Base-by-base conservation (phyloP, 2,888 invertebrate species). In the Erynnis tages region DNA sequence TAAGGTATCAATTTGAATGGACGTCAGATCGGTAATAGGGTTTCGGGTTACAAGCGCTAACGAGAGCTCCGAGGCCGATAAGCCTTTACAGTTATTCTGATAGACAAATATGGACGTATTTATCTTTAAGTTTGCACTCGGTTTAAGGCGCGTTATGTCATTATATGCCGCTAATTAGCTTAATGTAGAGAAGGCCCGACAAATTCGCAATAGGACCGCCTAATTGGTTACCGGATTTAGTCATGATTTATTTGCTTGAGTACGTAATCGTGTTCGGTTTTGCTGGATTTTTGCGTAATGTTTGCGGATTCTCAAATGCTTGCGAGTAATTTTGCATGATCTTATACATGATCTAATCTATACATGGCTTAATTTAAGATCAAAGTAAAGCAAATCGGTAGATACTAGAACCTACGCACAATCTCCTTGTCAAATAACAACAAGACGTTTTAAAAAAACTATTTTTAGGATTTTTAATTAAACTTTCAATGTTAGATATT, bases 51-150 rank as follows among this genome's bases (percentile, higher is more conserved):
- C 82, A 82, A 75, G 81, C 78, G 71, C 82, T 86, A 87, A 87
- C 85, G 86, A 88, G 86, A 71, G 76, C 73, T 69, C 72, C 73
- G 64, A 71, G 52, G 58, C 69, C 79, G 86, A 86, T 88, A 86
- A 84, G 80, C 77, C 69, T 73, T 78, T 80, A 78, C 80, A 79
- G 85, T 78, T 76, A 76, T 72, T 73, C 79, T 76, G 87, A 88
- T 88, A 88, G 87, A 88, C 88, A 84, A 88, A 88, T 88, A 89
- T 82, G 89, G 88, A 82, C 78, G 78, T 78, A 75, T 85, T 87
- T 88, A 87, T 86, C 86, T 80, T 78, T 75, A 73, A 73, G 73
- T 82, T 84, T 83, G 81, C 83, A 79, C 82, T 73, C 69, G 66
- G 64, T 62, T 61, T 61, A 66, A 66, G 64, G 54, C 64, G 66